Conservation (phyloP, 2,888 invertebrate species). For the Rhynchonema sp. region DNA sequence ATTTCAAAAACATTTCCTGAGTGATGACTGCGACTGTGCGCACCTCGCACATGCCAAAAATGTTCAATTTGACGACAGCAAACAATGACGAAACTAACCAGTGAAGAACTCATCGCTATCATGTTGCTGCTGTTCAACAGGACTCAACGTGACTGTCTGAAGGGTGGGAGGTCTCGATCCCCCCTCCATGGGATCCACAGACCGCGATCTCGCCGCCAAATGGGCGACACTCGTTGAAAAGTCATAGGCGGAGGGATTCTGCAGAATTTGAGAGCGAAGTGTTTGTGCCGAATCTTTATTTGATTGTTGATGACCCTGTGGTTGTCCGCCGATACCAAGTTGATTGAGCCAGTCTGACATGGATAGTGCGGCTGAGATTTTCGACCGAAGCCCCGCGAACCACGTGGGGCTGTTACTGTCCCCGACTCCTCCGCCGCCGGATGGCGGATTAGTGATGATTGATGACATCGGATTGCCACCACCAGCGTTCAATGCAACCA, state of each 20-base stretch:
- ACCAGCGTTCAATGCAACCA: too few relatives aligned
- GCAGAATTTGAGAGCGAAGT: too few relatives aligned
- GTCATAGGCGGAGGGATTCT: neutral
- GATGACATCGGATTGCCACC: too few relatives aligned
- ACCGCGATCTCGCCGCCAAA: neutral
- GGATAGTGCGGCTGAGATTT: neutral
- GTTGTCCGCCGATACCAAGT: neutral
- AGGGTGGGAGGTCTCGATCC: neutral
- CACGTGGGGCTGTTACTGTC: neutral
- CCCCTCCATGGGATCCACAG: neutral
- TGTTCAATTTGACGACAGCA: too few relatives aligned
- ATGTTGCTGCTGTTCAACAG: neutral
- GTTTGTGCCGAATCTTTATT: too few relatives aligned
- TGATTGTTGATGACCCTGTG: too few relatives aligned
- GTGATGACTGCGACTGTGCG: neutral
- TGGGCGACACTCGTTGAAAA: neutral
- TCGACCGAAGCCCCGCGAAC: neutral
- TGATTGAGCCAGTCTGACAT: neutral
- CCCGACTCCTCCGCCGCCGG: too few relatives aligned
- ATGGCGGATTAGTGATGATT: too few relatives aligned
- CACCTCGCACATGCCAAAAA: too few relatives aligned
- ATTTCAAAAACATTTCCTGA: neutral
- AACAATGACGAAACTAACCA: too few relatives aligned
- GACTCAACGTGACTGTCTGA: too few relatives aligned
- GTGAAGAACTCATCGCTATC: neutral